Percentiles rank a stretch among this genome's conserved stretches.
phyloP scores from a whole-genome alignment of 1,140 invertebrate species.

The Leptinotarsa texana region DNA sequence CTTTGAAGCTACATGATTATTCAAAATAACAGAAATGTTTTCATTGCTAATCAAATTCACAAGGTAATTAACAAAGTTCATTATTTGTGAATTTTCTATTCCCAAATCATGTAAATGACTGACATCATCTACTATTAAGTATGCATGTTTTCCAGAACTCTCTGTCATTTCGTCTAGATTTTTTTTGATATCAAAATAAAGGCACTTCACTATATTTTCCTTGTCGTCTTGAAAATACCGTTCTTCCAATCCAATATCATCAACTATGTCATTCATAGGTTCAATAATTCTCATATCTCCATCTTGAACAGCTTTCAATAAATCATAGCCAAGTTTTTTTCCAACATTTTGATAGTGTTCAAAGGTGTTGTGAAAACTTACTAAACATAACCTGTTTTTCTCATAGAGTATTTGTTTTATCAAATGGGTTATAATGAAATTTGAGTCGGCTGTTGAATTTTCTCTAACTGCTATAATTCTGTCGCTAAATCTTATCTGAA shows the following conservation, averaged over 20 bases:
- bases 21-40: slow-evolving; percentile 54
- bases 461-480: slow-evolving; percentile 70
- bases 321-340: slow-evolving; percentile 73
- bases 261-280: slow-evolving; percentile 59
- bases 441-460: slow-evolving; percentile 68
- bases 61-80: slow-evolving; percentile 61
- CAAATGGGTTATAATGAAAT: slow-evolving; percentile 69
- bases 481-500: slow-evolving; percentile 42
- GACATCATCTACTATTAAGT: slow-evolving; percentile 71
- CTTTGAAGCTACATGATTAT: slow-evolving; percentile 61
- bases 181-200: slow-evolving; percentile 46
- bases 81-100: slow-evolving; percentile 59
- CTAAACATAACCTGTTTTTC: slow-evolving; percentile 62
- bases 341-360: slow-evolving; percentile 73
- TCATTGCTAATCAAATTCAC: slow-evolving; percentile 52
- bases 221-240: slow-evolving; percentile 44
- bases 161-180: slow-evolving; percentile 38
- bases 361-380: slow-evolving; percentile 71
- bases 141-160: slow-evolving; percentile 40
- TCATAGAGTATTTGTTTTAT: slow-evolving; percentile 60
- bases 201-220: slow-evolving; percentile 48
- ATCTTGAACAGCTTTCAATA: slow-evolving; percentile 61
- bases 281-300: slow-evolving; percentile 62
- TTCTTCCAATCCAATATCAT: slow-evolving; percentile 51
- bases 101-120: slow-evolving; percentile 70